Evolutionary conservation across 2,888 invertebrate species (phyloP).

Genomic region (Ochropleura leucogaster): DNA sequence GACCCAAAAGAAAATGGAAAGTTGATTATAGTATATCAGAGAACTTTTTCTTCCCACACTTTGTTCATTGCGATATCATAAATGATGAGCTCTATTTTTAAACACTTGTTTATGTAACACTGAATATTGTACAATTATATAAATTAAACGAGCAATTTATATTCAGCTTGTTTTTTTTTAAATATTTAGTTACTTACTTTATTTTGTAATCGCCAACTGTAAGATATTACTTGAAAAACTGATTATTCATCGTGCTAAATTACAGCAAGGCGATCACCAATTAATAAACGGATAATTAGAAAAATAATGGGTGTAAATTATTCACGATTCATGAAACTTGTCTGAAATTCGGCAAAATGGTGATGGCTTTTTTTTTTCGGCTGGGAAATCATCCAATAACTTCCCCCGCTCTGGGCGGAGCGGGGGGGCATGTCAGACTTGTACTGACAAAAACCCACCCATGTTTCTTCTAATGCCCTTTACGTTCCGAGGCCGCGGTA

Average conservation of each 20-base stretch:
- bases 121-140: constrained; percentile 21
- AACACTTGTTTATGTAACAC: constrained; percentile 9
- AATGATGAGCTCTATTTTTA: constrained; percentile 19
- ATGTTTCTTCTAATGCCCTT: no score
- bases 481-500: no score
- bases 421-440: no score
- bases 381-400: no score
- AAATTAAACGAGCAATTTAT: constrained; percentile 38
- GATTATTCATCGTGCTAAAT: constrained; percentile 38
- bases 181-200: constrained; percentile 16
- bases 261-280: constrained; percentile 24
- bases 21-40: constrained; percentile 37
- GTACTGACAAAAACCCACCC: no score
- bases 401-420: no score
- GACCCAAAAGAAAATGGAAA: constrained; percentile 31
- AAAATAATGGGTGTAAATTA: constrained; percentile 17
- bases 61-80: constrained; percentile 34
- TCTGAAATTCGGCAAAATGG: not conserved
- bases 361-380: not conserved
- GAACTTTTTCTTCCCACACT: constrained; percentile 23
- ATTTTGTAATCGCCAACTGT: not conserved
- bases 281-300: constrained; percentile 27
- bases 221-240: constrained; percentile 31
- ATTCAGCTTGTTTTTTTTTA: constrained; percentile 3
- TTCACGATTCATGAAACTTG: not conserved